Conservation (phyloP, 2,888 invertebrate species). For the Chirona hameri region DNA sequence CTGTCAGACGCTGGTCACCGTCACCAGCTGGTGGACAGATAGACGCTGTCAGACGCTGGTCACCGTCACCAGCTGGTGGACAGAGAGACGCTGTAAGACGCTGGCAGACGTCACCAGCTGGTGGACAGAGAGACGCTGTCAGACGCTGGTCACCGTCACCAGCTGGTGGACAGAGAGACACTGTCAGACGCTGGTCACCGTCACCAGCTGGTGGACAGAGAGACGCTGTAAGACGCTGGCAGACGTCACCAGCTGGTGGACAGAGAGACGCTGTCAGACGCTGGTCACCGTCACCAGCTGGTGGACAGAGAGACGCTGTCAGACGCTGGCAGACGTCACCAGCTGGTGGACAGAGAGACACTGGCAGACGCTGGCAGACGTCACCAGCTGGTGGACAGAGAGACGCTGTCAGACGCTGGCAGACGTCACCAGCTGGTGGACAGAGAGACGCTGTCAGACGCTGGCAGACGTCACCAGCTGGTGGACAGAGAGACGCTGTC, state of each 20-base stretch:
- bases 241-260: too few species aligned
- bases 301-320: neutral
- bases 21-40: neutral
- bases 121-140: neutral
- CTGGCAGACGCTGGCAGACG: neutral
- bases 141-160: neutral
- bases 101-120: neutral
- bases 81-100: too few species aligned
- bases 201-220: neutral
- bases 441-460: too few species aligned
- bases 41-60: neutral
- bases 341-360: too few species aligned
- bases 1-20: neutral
- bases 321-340: neutral
- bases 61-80: too few species aligned
- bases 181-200: neutral
- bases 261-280: too few species aligned
- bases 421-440: too few species aligned
- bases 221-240: neutral
- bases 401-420: neutral
- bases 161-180: too few species aligned
- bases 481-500: neutral
- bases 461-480: neutral
- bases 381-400: neutral
- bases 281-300: neutral